These are phyloP conservation scores for Dexiosoma caninum DNA, from an alignment of 2,888 invertebrate genomes.

Conservation along the genomic window DNA sequence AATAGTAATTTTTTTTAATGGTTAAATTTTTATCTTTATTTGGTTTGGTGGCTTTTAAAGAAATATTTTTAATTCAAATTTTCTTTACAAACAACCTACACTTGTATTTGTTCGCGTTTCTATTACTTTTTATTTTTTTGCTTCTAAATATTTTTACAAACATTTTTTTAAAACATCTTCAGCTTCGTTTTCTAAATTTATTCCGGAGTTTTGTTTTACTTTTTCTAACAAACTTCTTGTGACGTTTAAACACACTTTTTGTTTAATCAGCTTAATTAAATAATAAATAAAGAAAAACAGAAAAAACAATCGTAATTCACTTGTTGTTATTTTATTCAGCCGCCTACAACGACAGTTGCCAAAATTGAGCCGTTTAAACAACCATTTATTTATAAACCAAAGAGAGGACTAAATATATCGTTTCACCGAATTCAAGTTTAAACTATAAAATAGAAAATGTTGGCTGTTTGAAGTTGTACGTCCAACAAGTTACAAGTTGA, in stretches of 20 bases:
- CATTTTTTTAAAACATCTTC: slow-evolving; percentile 4
- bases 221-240: not conserved
- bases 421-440: slow-evolving; percentile 45
- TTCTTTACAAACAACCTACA: slow-evolving; percentile 38
- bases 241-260: slow-evolving; percentile 2
- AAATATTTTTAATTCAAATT: not conserved
- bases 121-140: not conserved
- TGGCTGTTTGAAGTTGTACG: slow-evolving; percentile 31
- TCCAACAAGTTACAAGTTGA: slow-evolving; percentile 30
- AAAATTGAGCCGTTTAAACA: slow-evolving; percentile 28
- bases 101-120: not conserved
- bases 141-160: not conserved
- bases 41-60: not conserved
- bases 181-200: not conserved
- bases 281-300: not conserved
- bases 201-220: slow-evolving; percentile 5
- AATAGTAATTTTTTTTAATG: not conserved
- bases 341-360: not conserved
- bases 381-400: slow-evolving; percentile 40
- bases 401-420: slow-evolving; percentile 48
- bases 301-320: slow-evolving; percentile 15
- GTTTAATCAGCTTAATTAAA: slow-evolving; percentile 36
- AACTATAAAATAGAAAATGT: slow-evolving; percentile 29
- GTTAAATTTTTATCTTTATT: slow-evolving; percentile 19
- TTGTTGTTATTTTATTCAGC: slow-evolving; percentile 3